Conservation (phyloP, 23 tunicate species). For the Phallusia fumigata region DNA sequence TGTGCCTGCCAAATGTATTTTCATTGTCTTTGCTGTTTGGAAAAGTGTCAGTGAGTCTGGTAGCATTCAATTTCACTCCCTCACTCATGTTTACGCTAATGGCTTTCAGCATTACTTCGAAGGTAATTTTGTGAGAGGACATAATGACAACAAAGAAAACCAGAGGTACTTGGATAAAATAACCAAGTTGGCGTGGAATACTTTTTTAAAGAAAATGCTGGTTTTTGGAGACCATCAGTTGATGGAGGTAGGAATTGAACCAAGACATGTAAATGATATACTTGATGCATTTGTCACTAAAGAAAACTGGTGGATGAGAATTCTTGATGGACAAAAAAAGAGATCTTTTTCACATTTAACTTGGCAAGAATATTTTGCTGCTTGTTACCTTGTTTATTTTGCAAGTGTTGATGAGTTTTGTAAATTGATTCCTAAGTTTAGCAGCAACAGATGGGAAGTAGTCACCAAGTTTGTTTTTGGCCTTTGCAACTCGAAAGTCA, state of each 20-base stretch:
- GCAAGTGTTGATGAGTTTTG: not conserved
- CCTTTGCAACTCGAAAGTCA: not conserved
- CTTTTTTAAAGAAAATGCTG: not conserved
- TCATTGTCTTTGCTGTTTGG: not conserved
- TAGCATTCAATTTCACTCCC: not conserved
- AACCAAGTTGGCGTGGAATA: not conserved
- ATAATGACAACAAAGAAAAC: not conserved
- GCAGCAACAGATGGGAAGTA: not conserved
- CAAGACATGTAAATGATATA: not conserved
- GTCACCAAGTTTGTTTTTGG: not conserved
- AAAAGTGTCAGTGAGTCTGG: not conserved
- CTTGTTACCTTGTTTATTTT: constrained; percentile 3
- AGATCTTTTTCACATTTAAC: not conserved
- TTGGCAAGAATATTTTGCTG: constrained; percentile 9
- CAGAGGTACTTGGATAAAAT: not conserved
- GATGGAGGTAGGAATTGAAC: not conserved
- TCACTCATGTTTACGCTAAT: not conserved
- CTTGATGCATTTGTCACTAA: not conserved
- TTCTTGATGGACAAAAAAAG: not conserved
- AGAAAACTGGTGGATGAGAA: not conserved
- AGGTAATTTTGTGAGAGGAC: not conserved
- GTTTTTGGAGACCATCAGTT: not conserved
- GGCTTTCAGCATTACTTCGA: not conserved
- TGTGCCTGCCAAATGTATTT: not conserved
- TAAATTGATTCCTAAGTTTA: not conserved